Percentiles rank a stretch among this genome's conserved stretches.
Evolutionary conservation across 1,140 invertebrate species (phyloP).

Genomic region (Drosophila pandora): DNA sequence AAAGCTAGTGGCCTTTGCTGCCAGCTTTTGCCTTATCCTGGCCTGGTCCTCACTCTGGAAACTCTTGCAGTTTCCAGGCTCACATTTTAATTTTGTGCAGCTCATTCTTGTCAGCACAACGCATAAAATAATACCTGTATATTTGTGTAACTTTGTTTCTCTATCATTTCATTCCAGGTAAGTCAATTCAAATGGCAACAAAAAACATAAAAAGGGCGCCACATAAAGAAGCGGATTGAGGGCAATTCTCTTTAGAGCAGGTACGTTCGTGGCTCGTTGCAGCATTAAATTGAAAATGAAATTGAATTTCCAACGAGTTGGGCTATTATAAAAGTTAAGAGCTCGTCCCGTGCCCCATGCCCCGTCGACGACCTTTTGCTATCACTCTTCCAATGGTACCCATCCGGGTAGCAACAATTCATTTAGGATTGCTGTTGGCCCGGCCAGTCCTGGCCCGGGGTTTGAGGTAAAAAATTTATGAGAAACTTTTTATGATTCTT

Average conservation of each 20-base stretch:
- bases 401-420: conserved; percentile 62
- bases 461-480: conserved; percentile 61
- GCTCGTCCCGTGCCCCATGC: not conserved
- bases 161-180: conserved; percentile 77
- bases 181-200: conserved; percentile 63
- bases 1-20: conserved; percentile 17
- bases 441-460: conserved; percentile 1
- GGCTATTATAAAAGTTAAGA: conserved; percentile 64
- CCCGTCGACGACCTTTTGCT: conserved; percentile 4
- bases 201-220: conserved; percentile 9
- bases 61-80: not conserved
- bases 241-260: conserved; percentile 30
- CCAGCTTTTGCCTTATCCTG: not conserved
- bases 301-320: conserved; percentile 70
- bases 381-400: conserved; percentile 3
- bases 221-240: conserved; percentile 47
- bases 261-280: conserved; percentile 60
- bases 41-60: conserved; percentile 11
- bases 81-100: conserved; percentile 35
- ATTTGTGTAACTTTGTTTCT: conserved; percentile 54
- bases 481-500: conserved; percentile 66
- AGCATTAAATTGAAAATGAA: conserved; percentile 81
- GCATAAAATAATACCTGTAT: conserved; percentile 59
- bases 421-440: conserved; percentile 56
- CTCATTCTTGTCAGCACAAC: conserved; percentile 17